These are phyloP conservation scores for Apoda limacodes DNA, from an alignment of 2,888 invertebrate genomes.

Conservation along the genomic window DNA sequence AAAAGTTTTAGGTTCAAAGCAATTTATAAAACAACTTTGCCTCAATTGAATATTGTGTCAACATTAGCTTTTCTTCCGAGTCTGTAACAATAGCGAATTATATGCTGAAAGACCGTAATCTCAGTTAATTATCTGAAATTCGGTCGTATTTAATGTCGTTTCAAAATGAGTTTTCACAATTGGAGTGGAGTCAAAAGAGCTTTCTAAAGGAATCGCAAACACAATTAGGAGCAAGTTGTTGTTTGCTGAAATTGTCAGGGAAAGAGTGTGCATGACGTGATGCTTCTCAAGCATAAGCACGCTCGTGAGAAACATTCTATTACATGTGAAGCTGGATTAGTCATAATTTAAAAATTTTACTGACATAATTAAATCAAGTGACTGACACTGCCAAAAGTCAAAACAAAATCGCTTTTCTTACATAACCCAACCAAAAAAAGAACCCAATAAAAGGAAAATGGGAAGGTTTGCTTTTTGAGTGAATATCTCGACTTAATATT, in stretches of 20 bases:
- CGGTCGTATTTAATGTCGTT: constrained; percentile 59
- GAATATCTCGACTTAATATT: too few relatives aligned
- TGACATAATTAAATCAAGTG: too few relatives aligned
- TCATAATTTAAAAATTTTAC: too few relatives aligned
- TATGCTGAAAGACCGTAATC: constrained; percentile 53
- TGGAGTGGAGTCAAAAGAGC: constrained; percentile 55
- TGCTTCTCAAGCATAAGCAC: too few relatives aligned
- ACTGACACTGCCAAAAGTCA: too few relatives aligned
- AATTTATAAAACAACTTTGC: too few relatives aligned
- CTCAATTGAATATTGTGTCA: constrained; percentile 20
- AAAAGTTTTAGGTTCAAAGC: constrained; percentile 4
- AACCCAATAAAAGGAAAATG: too few relatives aligned
- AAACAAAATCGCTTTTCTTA: too few relatives aligned
- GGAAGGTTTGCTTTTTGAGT: too few relatives aligned
- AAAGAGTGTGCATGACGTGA: constrained; percentile 46
- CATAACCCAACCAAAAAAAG: too few relatives aligned
- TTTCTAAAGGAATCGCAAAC: constrained; percentile 60
- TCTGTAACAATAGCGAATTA: constrained; percentile 49
- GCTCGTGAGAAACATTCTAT: too few relatives aligned
- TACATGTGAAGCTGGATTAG: too few relatives aligned
- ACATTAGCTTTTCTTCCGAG: constrained; percentile 27
- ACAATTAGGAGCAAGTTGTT: constrained; percentile 58
- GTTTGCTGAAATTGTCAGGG: constrained; percentile 48
- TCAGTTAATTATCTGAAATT: constrained; percentile 64
- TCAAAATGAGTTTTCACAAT: constrained; percentile 56